These are phyloP conservation scores for Drosophila neocordata DNA, from an alignment of 1,140 invertebrate genomes.

Conservation along the genomic window DNA sequence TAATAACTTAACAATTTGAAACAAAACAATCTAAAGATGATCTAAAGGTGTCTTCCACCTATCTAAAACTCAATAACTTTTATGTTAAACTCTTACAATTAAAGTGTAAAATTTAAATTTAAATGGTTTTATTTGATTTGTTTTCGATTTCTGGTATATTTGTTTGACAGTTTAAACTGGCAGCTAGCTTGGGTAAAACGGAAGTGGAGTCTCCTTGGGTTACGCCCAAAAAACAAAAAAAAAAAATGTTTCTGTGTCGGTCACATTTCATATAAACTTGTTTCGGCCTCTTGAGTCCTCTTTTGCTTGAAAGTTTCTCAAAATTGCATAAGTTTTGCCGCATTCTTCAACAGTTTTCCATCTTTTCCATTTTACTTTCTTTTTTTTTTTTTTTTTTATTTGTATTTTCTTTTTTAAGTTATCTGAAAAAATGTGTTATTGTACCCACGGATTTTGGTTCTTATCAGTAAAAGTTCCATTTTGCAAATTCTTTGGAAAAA, in stretches of 20 bases:
- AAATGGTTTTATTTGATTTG: background rate
- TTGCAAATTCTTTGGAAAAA: background rate
- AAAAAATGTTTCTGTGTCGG: background rate
- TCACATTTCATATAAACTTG: background rate
- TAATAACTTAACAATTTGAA: too few species aligned
- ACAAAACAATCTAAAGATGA: too few species aligned
- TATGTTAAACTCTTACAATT: background rate
- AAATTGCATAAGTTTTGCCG: background rate
- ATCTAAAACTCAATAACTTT: too few species aligned
- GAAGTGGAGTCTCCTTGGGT: background rate
- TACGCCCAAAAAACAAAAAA: too few species aligned
- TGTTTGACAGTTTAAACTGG: background rate
- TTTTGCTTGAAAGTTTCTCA: background rate
- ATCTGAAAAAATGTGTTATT: background rate
- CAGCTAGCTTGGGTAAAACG: background rate
- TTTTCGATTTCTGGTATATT: background rate
- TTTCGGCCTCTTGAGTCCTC: background rate
- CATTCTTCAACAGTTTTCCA: background rate
- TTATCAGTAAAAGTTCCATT: constrained; percentile 1
- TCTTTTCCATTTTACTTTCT: too few species aligned
- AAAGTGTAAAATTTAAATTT: background rate
- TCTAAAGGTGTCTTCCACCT: too few species aligned
- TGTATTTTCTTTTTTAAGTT: background rate
- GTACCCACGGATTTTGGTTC: background rate
- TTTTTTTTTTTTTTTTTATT: background rate